These are phyloP conservation scores for Myripristis murdjan DNA, from an alignment of 2,797 vertebrate species.

Conservation along the genomic window DNA sequence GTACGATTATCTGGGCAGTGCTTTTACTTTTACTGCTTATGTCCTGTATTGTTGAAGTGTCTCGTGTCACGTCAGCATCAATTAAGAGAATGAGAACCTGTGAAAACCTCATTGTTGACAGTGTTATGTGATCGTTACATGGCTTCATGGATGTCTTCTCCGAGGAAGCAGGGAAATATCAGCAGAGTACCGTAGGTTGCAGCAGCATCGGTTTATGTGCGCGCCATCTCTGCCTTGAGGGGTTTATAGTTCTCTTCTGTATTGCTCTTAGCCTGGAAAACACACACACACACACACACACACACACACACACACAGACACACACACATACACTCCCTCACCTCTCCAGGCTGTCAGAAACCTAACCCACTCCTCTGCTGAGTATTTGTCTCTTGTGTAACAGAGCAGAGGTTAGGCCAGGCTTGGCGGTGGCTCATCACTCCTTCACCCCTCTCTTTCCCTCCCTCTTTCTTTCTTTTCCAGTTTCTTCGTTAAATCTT, in stretches of 20 bases:
- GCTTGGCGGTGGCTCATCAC: slow-evolving; percentile 17
- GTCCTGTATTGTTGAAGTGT: not conserved
- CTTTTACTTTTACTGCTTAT: no score
- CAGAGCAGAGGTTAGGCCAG: slow-evolving; percentile 15
- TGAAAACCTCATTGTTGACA: no score
- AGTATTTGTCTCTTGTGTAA: slow-evolving; percentile 57
- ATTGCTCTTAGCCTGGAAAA: slow-evolving; percentile 38
- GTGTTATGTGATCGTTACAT: not conserved
- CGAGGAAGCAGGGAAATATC: slow-evolving; percentile 21
- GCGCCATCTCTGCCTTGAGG: slow-evolving; percentile 26
- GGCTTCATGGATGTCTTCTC: slow-evolving; percentile 27
- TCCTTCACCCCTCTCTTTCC: not conserved
- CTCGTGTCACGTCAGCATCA: not conserved
- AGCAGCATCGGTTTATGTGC: slow-evolving; percentile 27
- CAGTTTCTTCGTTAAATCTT: not conserved
- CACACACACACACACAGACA: slow-evolving; percentile 27
- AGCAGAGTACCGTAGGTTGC: slow-evolving; percentile 4
- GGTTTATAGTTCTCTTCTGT: slow-evolving; percentile 37
- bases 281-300: slow-evolving; percentile 6
- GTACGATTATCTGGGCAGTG: no score
- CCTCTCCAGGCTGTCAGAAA: slow-evolving; percentile 43
- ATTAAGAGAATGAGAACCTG: not conserved
- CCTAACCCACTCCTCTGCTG: slow-evolving; percentile 37
- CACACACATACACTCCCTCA: slow-evolving; percentile 28
- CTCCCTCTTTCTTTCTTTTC: no score